Percentiles rank a stretch among this genome's conserved stretches.
Evolutionary conservation across 2,113 vertebrate species (phyloP).

Genomic region (Entelurus aequoreus): DNA sequence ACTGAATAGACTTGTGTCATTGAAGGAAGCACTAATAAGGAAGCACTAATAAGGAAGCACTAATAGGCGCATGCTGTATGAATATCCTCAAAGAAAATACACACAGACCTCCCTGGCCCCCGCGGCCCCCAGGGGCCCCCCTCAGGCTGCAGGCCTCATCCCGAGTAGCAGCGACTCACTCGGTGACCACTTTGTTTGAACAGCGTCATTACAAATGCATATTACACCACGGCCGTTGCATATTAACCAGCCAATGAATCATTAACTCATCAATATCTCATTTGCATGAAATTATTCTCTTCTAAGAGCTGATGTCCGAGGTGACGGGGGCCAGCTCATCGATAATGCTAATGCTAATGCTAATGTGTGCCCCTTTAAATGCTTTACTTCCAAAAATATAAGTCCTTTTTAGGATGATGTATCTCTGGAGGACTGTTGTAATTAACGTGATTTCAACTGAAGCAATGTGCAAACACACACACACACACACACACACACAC

Average conservation of each 20-base stretch:
- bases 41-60: too few species aligned
- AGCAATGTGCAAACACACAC: conserved; percentile 6
- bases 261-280: conserved; percentile 97
- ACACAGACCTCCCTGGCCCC: conserved; percentile 32
- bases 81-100: conserved; percentile 25
- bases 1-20: too few species aligned
- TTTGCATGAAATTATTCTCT: conserved; percentile 99
- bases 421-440: neutral
- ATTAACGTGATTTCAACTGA: conserved; percentile 17
- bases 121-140: conserved; percentile 27
- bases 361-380: conserved; percentile 14
- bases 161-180: conserved; percentile 69
- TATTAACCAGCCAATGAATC: conserved; percentile 99
- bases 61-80: neutral
- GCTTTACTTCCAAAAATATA: conserved; percentile 15
- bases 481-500: conserved; percentile 9
- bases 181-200: conserved; percentile 90
- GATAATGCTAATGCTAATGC: conserved; percentile 90
- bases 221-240: conserved; percentile 92
- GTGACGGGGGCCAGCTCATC: conserved; percentile 96
- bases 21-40: too few species aligned
- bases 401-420: neutral
- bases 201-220: conserved; percentile 98
- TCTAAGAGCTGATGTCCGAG: conserved; percentile 93
- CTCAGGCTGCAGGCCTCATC: conserved; percentile 50